A percentile compares a stretch with the other conserved stretches of the same genome.
Conservation (phyloP, 2,888 invertebrate species). For the Exephanes ischioxanthus region DNA sequence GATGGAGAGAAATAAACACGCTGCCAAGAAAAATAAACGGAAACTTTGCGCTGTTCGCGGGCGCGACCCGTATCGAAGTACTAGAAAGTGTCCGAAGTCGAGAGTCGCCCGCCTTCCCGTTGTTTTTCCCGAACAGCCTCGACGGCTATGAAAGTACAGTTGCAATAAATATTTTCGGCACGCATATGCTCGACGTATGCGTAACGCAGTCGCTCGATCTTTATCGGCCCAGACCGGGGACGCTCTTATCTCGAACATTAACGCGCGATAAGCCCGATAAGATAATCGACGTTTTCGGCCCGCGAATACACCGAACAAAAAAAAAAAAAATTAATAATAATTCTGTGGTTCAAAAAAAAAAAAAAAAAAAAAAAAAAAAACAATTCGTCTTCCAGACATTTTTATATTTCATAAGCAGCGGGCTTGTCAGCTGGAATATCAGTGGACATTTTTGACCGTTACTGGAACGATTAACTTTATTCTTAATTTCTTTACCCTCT, state of each 20-base stretch:
- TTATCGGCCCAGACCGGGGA: conserved; percentile 20
- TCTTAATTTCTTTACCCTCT: too few relatives aligned
- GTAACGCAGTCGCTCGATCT: conserved; percentile 26
- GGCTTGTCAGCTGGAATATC: too few relatives aligned
- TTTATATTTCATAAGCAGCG: too few relatives aligned
- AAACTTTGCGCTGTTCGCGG: conserved; percentile 55
- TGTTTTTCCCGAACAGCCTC: conserved; percentile 34
- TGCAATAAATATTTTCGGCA: conserved; percentile 36
- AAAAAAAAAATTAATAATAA: neutral
- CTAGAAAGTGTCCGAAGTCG: conserved; percentile 31
- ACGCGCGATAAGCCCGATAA: conserved; percentile 59
- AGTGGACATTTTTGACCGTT: too few relatives aligned
- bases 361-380: neutral
- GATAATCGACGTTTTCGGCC: conserved; percentile 53
- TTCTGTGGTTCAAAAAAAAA: neutral
- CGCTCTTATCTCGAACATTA: conserved; percentile 55
- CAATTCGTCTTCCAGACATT: neutral
- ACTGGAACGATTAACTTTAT: too few relatives aligned
- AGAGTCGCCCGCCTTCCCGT: conserved; percentile 6
- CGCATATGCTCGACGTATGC: neutral
- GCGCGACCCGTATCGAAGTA: conserved; percentile 19
- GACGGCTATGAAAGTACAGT: conserved; percentile 29
- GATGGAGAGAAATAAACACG: conserved; percentile 40
- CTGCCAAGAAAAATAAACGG: conserved; percentile 66
- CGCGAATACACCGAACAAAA: conserved; percentile 9